Conservation (phyloP, 2,888 invertebrate genomes). For the Drosophila macrospina region DNA sequence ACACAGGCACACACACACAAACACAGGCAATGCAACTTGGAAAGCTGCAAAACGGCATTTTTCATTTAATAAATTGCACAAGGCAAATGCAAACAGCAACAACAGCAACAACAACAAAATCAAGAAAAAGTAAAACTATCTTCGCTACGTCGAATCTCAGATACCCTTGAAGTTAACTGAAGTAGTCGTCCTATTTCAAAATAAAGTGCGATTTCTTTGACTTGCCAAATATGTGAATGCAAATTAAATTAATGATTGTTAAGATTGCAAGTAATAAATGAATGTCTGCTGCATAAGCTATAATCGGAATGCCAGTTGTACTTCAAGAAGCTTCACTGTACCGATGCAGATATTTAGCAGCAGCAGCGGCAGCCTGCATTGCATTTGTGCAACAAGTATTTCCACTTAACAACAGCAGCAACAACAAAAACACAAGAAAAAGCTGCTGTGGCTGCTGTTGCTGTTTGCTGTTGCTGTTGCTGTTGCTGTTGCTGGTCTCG, state of each 20-base stretch:
- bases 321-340: conserved; percentile 54
- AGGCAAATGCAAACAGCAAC: conserved; percentile 65
- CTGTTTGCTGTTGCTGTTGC: conserved; percentile 17
- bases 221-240: not conserved
- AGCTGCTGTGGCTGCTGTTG: conserved; percentile 42
- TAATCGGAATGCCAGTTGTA: conserved; percentile 4
- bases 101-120: conserved; percentile 33
- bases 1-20: conserved; percentile 27
- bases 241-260: not conserved
- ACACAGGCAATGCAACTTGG: conserved; percentile 71
- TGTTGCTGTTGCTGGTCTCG: conserved; percentile 59
- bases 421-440: conserved; percentile 39
- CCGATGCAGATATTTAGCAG: conserved; percentile 54
- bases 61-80: conserved; percentile 82
- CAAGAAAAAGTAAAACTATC: conserved; percentile 53
- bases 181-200: not conserved
- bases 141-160: conserved; percentile 23
- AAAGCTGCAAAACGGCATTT: conserved; percentile 83
- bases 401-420: conserved; percentile 78
- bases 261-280: conserved; percentile 9
- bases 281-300: conserved; percentile 4
- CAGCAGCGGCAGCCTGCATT: conserved; percentile 64
- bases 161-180: conserved; percentile 37
- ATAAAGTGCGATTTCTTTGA: not conserved
- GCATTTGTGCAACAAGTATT: conserved; percentile 83